Base-by-base conservation (phyloP, 2,797 vertebrate species). In the Allobates femoralis region DNA sequence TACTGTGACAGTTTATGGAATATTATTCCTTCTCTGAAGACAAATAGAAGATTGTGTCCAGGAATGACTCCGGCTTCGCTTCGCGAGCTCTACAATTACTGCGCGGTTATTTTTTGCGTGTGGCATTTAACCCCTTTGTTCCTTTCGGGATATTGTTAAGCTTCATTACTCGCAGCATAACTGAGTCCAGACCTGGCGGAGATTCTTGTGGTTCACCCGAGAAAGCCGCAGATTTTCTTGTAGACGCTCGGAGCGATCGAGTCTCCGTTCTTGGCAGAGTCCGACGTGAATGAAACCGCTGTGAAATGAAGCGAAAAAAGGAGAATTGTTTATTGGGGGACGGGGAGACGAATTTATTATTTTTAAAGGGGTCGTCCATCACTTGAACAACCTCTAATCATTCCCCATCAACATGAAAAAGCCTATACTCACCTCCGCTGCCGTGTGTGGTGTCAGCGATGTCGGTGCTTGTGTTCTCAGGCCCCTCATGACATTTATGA, bases 11-110 rank as follows among this genome's bases (percentile, higher is more conserved):
- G 41, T 86, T 76, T 86, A 37, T 23, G 56, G 58, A 56, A 67
- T 76, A 66, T 64, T 81, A 34, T 66, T 86, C 28, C 46, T 28
- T 46, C 60, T 58, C n/a, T 55, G 26, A 55, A 82, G 50, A 86
- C 51, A 78, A 81, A 82, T 79, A 58, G 46, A 14, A 86, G 79
- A 32, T 67, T 76, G 53, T 67, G 34, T 56, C 71, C 79, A 86
- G 67, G 51, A 69, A 71, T 71, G 30, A 69, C 58, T n/a, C 75
- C 41, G 75, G 66, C 5, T 73, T 21, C 28, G 28, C n/a, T 79
- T 76, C 32, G 37, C 12, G 1, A 50, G 53, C 14, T 19, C 11
- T 56, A 53, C 67, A 74, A 74, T 73, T 55, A 60, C 79, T 55
- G 16, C 16, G 58, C 14, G 19, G 23, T 46, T 41, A 1, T 41